Conservation (phyloP, 2,113 vertebrate species). For the Hemibates koningsi region DNA sequence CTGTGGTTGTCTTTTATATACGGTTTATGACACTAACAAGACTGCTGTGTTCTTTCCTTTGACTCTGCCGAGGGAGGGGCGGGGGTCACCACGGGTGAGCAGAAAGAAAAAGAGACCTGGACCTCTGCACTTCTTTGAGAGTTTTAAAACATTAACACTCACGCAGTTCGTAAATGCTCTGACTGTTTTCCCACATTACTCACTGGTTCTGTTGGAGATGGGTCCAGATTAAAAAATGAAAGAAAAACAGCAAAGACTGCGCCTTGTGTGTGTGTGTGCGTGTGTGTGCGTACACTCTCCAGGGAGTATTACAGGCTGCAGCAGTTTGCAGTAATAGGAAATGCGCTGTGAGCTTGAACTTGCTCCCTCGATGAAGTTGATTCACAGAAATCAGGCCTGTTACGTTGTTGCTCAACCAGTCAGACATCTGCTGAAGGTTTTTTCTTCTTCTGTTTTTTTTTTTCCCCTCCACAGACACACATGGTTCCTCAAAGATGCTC, state of each 20-base stretch:
- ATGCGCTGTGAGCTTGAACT: slow-evolving; percentile 25
- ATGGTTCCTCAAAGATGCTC: slow-evolving; percentile 54
- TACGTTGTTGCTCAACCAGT: slow-evolving; percentile 45
- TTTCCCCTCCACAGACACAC: background rate
- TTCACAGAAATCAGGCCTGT: slow-evolving; percentile 43
- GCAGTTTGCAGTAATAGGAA: slow-evolving; percentile 30
- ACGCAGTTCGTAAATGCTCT: background rate
- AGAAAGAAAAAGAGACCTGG: background rate
- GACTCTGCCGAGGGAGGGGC: background rate
- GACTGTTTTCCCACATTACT: background rate
- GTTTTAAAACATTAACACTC: background rate
- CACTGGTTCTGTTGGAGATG: background rate
- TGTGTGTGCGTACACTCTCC: background rate
- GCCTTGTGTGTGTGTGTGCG: background rate
- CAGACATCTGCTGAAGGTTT: slow-evolving; percentile 51
- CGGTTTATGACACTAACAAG: background rate
- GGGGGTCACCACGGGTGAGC: background rate
- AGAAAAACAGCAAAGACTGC: background rate
- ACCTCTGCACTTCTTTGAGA: background rate
- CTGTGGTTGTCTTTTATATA: background rate
- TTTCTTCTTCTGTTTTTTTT: background rate
- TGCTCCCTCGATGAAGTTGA: slow-evolving; percentile 32
- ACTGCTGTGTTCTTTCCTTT: background rate
- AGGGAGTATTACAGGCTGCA: slow-evolving; percentile 4
- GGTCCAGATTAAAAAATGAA: background rate